Evolutionary conservation across 2,797 vertebrate species (phyloP), one percentile per base, ranked within the genome.

Genomic region (Cryptoblepharus egeriae): DNA sequence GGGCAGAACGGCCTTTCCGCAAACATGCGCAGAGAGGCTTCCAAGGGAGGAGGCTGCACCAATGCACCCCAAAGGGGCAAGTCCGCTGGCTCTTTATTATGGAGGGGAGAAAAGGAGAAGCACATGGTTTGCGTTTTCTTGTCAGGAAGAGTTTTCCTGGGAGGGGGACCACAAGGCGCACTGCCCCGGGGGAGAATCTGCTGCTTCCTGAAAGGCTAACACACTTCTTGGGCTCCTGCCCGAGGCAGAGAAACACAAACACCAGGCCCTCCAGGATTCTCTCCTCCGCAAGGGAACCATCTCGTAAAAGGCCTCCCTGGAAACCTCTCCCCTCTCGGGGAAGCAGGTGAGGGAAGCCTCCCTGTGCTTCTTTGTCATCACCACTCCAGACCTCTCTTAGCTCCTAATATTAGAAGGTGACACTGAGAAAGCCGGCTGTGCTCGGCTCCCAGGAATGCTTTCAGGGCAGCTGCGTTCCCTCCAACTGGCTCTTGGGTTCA

Each of bases 401-500:
- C 67, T 70, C 67, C 69, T 52, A 80, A 52, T 80, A 80, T 49
- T 52, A 64, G 69, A 58, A 73, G 57, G 58, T 64, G 42, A 24
- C 32, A 49, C 71, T 52, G 60, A 80, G 70, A 64, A 80, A 49
- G 57, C 30, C 32, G 45, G 9, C 30, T 63, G 58, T 18, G 24
- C n/a, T 80, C 79, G 64, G 42, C 79, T 52, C 49, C n/a, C 24
- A 35, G 78, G 79, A 80, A 80, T 80, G 79, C 79, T 73, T 80
- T 80, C 79, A 80, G 58, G 88, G 1, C 0, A 30, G 63, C 86
- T 75, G 57, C 65, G 64, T 10, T 20, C 76, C 80, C 35, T 85
- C 75, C 87, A 90, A 78, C 52, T 74, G 78, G 61, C 80, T 87
- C 87, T 70, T 85, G 71, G 28, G 89, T 85, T 70, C 80, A 83